Base-by-base conservation (phyloP, 1,140 invertebrate species). In the Drosophila subobscura region DNA sequence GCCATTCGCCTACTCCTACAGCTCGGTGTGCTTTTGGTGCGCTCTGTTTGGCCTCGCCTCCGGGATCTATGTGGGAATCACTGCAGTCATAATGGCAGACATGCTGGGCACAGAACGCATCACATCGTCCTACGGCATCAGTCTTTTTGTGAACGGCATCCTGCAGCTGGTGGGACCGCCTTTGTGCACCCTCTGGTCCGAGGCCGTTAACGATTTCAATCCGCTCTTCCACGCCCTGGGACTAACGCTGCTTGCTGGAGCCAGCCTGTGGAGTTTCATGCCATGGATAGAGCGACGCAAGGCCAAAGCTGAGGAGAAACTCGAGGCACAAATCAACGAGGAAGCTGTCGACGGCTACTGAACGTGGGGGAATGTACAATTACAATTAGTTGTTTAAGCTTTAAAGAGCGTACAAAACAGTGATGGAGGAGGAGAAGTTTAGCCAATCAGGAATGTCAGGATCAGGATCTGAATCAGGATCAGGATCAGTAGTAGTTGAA, bases 21-120 rank as follows among this genome's bases (percentile, higher is more conserved):
- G 88, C 2, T 92, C 92, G 12, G 92, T 97, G 2, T 93, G 95
- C 37, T 92, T 93, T 8, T 95, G 94, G 77, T 97, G 96, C 91
- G 94, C 94, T 1, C 80, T 96, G 1, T 97, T 97, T 84, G 96
- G 96, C 0, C 91, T 97, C 3, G 94, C 96, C 6, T 96, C 96
- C 0, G 96, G 96, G n/a, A 94, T 95, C n/a, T 97, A 97, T 84
- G 95, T 96, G 0, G 96, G 96, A 12, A 94, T 97, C 1, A 97
- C 96, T 1, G 96, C 96, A 2, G 94, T 97, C 25, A 96, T 97
- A 0, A 96, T 97, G 95, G 96, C 96, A 0, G 96, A 97, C 90
- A 95, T 96, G 94, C 86, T 97, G 1, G 96, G 96, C 0, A 94
- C 95, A 1, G 96, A 97, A 72, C 93, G 95, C n/a, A 86, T 97